Base-by-base conservation (phyloP, 2,113 vertebrate genomes). In the Rafetus swinhoei region DNA sequence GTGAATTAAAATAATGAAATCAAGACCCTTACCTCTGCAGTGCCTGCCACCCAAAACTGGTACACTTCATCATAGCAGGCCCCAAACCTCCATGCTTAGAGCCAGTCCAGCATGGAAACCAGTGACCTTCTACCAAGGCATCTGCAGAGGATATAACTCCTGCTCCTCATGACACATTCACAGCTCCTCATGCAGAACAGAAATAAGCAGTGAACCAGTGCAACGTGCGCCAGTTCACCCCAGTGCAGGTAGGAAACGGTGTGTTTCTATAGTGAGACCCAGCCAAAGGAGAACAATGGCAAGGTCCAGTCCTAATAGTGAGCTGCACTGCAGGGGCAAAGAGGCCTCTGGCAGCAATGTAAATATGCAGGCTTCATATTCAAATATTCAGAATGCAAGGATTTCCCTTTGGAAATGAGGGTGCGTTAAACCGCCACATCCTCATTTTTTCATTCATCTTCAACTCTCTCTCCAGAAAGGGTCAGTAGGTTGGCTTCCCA, bases 31-130 rank as follows among this genome's bases (percentile, higher is more conserved):
- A 22, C 14, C 82, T 80, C 52, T 50, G 88, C 72, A 18, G 4
- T 56, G 81, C 91, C 35, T 52, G 10, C 57, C 89, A 81, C 32
- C 52, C 85, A 56, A 59, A 91, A 56, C 4, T 52, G 52, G 27
- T 54, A 62, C 60, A 82, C 29, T 9, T 21, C 57, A 19, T 19
- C 56, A 57, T 60, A 60, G 90, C 14, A 57, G 76, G 74, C 13
- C 11, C 0, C 0, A 81, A 81, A 19, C 50, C 29, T 0, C 0
- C 57, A 52, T 72, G 22, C 29, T 19, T 54, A 69, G 76, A 94
- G 21, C 29, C 65, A 6, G 15, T 50, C 82, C 79, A 57, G 62
- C 32, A 57, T 9, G 45, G 29, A 50, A 24, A 7, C 50, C 9
- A 32, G 13, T 10, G 11, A 55, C 12, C 35, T 7, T 60, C 35